Evolutionary conservation across 2,113 vertebrate genomes (phyloP).

Genomic region (Leucoraja erinaceus): DNA sequence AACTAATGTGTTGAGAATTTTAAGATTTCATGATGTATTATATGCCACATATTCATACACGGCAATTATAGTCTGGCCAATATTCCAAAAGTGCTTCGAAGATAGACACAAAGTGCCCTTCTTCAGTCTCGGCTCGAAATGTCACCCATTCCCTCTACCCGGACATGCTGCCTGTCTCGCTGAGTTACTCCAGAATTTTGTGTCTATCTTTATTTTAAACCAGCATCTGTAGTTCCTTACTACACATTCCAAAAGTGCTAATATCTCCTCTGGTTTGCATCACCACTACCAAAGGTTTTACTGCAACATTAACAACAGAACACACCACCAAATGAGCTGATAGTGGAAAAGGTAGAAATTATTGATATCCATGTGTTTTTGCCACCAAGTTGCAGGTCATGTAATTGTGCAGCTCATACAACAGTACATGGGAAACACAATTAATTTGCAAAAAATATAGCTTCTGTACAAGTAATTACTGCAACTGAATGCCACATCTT

Average conservation of each 20-base stretch:
- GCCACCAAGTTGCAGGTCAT: neutral
- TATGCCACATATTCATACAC: neutral
- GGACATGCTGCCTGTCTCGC: too few species aligned
- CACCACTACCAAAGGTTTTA: neutral
- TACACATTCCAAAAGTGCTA: too few species aligned
- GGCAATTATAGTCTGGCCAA: neutral
- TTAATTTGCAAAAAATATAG: neutral
- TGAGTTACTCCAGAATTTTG: too few species aligned
- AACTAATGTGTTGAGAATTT: neutral
- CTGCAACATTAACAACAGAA: neutral
- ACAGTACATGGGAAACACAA: neutral
- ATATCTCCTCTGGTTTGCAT: neutral
- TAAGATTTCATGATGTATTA: neutral
- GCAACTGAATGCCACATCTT: too few species aligned
- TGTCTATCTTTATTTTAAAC: too few species aligned
- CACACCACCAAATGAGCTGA: neutral
- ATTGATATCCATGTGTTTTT: neutral
- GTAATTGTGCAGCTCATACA: neutral
- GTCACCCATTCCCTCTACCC: too few species aligned
- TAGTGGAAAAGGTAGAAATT: neutral
- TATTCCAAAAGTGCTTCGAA: too few species aligned
- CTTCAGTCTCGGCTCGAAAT: too few species aligned
- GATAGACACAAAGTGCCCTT: too few species aligned
- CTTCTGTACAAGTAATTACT: neutral
- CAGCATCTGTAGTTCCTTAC: too few species aligned